These are phyloP conservation scores for Steinernema scapterisci DNA, from an alignment of 2,888 invertebrate genomes.

Conservation along the genomic window DNA sequence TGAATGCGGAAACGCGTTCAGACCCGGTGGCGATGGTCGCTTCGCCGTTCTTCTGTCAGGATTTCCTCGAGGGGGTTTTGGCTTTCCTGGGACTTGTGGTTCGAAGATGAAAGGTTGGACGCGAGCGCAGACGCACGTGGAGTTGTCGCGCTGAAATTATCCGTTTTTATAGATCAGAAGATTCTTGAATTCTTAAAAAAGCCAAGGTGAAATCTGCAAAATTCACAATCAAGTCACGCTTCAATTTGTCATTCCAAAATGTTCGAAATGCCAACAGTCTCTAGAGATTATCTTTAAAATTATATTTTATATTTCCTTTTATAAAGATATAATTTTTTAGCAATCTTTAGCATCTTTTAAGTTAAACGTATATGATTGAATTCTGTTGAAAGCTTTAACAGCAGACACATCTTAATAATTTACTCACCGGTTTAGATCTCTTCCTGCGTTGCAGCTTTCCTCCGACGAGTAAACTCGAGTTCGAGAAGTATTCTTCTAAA, in stretches of 20 bases:
- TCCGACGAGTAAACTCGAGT: neutral
- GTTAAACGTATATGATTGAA: no score
- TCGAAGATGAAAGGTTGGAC: conserved; percentile 43
- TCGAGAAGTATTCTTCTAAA: conserved; percentile 20
- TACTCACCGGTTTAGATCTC: conserved; percentile 13
- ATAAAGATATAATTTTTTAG: no score
- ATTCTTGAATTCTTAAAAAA: neutral
- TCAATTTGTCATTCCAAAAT: no score
- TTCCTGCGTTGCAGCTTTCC: conserved; percentile 18
- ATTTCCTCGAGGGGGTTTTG: conserved; percentile 43
- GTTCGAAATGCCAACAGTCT: no score
- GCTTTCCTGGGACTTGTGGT: conserved; percentile 30
- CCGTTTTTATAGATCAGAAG: neutral
- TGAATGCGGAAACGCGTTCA: conserved; percentile 7
- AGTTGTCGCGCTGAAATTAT: conserved; percentile 28
- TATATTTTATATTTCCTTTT: no score
- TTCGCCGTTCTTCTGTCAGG: conserved; percentile 36
- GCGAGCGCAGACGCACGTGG: conserved; percentile 39
- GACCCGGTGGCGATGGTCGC: conserved; percentile 4
- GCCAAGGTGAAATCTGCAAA: no score
- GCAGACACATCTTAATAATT: no score
- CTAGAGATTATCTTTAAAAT: no score
- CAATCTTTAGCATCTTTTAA: no score
- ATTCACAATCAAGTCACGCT: no score
- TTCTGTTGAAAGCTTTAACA: no score